Conservation (phyloP, 2,113 vertebrate genomes). For the Spea multiplicata region DNA sequence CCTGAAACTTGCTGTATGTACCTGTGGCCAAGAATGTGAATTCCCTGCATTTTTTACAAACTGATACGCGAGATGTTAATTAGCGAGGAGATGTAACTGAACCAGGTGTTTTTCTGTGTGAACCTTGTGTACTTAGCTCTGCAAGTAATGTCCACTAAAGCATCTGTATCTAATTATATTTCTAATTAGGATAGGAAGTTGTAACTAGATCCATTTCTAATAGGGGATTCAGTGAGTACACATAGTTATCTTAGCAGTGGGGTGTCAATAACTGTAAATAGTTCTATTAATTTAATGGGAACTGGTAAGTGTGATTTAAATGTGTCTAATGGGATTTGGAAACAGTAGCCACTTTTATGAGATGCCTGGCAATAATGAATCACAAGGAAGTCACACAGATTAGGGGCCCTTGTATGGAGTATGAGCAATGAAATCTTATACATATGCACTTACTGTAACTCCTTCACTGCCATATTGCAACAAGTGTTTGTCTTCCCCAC, state of each 20-base stretch:
- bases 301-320: constrained; percentile 45
- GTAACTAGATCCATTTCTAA: constrained; percentile 39
- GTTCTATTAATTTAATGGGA: constrained; percentile 34
- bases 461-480: constrained; percentile 13
- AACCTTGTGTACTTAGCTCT: neutral
- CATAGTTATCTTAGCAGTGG: constrained; percentile 22
- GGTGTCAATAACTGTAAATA: constrained; percentile 42
- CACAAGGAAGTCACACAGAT: constrained; percentile 28
- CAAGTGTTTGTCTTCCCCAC: too few relatives aligned
- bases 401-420: neutral
- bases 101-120: neutral
- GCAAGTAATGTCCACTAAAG: neutral
- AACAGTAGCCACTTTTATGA: constrained; percentile 47
- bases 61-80: too few relatives aligned
- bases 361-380: constrained; percentile 41
- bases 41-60: too few relatives aligned
- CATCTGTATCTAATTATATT: constrained; percentile 42
- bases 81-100: too few relatives aligned
- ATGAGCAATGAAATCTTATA: constrained; percentile 14
- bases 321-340: constrained; percentile 44
- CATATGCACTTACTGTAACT: constrained; percentile 8
- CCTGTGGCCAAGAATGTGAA: too few relatives aligned
- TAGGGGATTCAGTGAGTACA: constrained; percentile 14
- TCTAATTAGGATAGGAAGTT: constrained; percentile 37
- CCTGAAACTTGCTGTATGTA: too few relatives aligned